A percentile compares a stretch with the other conserved stretches of the same genome.
Evolutionary conservation across 2,797 vertebrate species (phyloP).

Genomic region (Tokudaia muenninki): DNA sequence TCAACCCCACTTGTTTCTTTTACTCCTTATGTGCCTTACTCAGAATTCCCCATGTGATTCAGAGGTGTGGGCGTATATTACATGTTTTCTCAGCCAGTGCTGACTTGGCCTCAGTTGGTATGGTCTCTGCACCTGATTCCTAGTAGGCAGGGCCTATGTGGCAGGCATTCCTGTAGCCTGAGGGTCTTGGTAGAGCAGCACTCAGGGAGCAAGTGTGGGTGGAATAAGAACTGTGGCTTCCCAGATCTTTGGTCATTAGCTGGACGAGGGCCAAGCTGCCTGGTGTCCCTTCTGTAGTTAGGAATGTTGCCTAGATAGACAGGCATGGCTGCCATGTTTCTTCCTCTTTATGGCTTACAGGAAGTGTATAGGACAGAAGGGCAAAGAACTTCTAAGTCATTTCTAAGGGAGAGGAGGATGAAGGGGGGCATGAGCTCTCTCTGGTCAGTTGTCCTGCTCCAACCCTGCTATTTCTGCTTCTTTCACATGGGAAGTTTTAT

Average conservation of each 20-base stretch:
- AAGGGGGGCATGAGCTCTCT: background rate
- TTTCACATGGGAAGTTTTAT: background rate
- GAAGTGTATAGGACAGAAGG: background rate
- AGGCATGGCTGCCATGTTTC: background rate
- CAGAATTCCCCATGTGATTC: background rate
- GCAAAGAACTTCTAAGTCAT: background rate
- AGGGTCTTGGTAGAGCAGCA: background rate
- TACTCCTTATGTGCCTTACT: background rate
- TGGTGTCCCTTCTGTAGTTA: background rate
- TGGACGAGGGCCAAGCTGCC: background rate
- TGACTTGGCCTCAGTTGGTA: background rate
- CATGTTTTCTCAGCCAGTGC: background rate
- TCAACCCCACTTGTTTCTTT: background rate
- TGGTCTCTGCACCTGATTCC: background rate
- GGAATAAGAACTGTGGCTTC: background rate
- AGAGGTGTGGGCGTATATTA: background rate
- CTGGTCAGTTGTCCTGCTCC: background rate
- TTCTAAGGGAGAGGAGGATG: background rate
- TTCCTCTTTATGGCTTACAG: background rate
- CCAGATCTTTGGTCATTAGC: background rate
- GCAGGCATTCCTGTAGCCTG: background rate
- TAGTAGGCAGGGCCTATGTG: background rate
- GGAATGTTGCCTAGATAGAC: background rate
- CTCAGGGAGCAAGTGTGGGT: background rate
- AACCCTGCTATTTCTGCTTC: background rate